Conservation (phyloP, 1,140 invertebrate genomes). For the Diorhabda sublineata region DNA sequence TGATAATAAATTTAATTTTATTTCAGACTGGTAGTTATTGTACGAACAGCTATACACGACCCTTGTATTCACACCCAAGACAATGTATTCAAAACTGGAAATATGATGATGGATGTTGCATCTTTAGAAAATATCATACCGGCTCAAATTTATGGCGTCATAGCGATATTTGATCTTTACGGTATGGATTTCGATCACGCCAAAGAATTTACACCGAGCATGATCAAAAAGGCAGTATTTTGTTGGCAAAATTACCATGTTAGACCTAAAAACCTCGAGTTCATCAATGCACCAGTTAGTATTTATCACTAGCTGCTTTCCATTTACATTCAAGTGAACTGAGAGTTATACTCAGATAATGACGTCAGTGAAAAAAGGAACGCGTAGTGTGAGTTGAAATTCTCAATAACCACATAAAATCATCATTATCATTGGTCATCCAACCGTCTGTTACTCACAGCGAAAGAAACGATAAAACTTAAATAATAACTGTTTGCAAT, state of each 20-base stretch:
- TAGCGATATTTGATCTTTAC: conserved; percentile 57
- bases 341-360: too few species aligned
- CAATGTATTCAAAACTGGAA: conserved; percentile 55
- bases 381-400: too few species aligned
- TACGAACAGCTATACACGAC: conserved; percentile 55
- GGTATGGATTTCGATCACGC: conserved; percentile 57
- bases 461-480: too few species aligned
- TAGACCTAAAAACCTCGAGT: conserved; percentile 64
- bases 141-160: conserved; percentile 54
- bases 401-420: too few species aligned
- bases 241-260: conserved; percentile 68
- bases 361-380: too few species aligned
- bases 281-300: conserved; percentile 63
- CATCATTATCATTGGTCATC: too few species aligned
- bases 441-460: too few species aligned
- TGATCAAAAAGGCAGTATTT: conserved; percentile 56
- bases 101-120: conserved; percentile 56
- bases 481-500: too few species aligned
- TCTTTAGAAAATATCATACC: conserved; percentile 47
- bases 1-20: background rate
- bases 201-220: conserved; percentile 53
- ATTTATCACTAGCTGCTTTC: conserved; percentile 38
- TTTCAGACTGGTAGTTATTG: conserved; percentile 50
- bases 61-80: conserved; percentile 52
- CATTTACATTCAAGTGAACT: too few species aligned